Conservation (phyloP, 2,797 vertebrate genomes). For the Sphenopsis melanotis region DNA sequence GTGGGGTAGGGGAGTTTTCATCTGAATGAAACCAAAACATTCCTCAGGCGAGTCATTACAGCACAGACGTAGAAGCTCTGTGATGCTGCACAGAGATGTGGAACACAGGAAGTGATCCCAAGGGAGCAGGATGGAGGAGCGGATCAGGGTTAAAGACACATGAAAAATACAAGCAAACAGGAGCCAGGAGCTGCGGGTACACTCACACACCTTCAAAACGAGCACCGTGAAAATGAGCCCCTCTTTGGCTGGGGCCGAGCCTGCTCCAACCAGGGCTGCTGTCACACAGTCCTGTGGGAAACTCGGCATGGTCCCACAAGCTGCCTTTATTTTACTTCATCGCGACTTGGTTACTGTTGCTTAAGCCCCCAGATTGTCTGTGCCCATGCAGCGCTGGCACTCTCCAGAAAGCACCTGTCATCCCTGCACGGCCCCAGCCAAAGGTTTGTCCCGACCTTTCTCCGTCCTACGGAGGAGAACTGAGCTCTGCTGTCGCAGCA, state of each 20-base stretch:
- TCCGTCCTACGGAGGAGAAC: not conserved
- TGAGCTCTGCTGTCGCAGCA: not conserved
- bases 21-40: not conserved
- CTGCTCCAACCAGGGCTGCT: not conserved
- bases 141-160: not conserved
- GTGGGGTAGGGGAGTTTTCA: not conserved
- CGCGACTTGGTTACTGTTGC: not conserved
- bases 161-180: not conserved
- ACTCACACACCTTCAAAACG: rapidly evolving
- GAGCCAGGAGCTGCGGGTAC: not conserved
- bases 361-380: rapidly evolving
- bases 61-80: not conserved
- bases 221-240: not conserved
- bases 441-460: not conserved
- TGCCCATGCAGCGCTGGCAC: not conserved
- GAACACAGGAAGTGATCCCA: not conserved
- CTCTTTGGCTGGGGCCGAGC: not conserved
- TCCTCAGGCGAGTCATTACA: not conserved
- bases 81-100: not conserved
- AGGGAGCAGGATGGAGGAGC: not conserved
- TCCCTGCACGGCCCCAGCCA: not conserved
- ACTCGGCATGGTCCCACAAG: not conserved
- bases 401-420: not conserved
- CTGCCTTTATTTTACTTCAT: not conserved
- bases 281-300: not conserved